These are phyloP conservation scores for Fragum whitleyi DNA, from an alignment of 2,888 invertebrate species.

Conservation along the genomic window DNA sequence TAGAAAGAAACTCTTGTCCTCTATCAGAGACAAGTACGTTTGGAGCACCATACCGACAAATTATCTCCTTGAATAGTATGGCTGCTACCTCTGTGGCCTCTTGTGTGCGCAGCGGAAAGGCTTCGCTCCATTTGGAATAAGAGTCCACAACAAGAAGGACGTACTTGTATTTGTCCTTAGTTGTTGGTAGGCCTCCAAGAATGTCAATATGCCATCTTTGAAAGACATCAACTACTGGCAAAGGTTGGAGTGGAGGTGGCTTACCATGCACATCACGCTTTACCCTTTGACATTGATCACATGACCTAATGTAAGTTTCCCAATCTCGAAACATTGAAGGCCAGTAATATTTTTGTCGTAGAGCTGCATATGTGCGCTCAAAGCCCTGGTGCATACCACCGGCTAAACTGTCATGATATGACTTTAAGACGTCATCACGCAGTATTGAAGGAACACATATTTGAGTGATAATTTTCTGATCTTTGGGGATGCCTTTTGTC, in stretches of 20 bases:
- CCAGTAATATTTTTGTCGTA: constrained; percentile 61
- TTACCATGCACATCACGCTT: no score
- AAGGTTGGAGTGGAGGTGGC: no score
- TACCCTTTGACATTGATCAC: no score
- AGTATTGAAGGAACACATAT: no score
- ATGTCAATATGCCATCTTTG: no score
- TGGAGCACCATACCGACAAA: constrained; percentile 45
- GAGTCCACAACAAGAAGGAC: constrained; percentile 61
- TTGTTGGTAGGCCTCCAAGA: constrained; percentile 56
- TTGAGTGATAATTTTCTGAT: constrained; percentile 52
- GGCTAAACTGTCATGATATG: no score
- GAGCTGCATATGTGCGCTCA: constrained; percentile 57
- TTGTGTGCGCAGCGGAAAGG: constrained; percentile 33
- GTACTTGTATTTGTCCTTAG: constrained; percentile 53
- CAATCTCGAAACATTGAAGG: constrained; percentile 61
- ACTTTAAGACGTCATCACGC: no score
- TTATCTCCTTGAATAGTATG: constrained; percentile 45
- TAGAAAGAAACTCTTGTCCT: constrained; percentile 48
- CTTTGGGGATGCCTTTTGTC: constrained; percentile 32
- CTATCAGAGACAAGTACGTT: constrained; percentile 41
- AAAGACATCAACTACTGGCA: no score
- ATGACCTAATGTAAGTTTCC: constrained; percentile 45
- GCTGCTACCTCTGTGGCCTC: no score
- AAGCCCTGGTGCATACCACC: constrained; percentile 66
- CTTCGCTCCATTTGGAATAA: constrained; percentile 58